Percentiles rank a stretch among this genome's conserved stretches.
These are phyloP conservation scores for Eilema caniola DNA, from an alignment of 2,888 invertebrate genomes.

Conservation along the genomic window DNA sequence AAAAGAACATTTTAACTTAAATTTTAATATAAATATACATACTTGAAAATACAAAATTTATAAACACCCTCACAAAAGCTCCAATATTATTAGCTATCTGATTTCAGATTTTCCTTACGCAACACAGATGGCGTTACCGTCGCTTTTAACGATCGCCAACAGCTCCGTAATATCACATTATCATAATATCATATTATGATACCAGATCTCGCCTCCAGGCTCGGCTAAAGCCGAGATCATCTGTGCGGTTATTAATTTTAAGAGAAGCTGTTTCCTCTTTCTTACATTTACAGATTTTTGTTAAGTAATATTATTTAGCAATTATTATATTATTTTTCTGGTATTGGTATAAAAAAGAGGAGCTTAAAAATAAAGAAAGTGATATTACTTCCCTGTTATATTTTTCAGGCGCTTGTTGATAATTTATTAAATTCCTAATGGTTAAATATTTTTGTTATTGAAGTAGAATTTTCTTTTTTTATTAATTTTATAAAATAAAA, in stretches of 20 bases:
- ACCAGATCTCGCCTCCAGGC: not conserved
- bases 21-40: too few species aligned
- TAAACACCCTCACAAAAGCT: not conserved
- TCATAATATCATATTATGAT: constrained; percentile 29
- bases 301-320: not conserved
- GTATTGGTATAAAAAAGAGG: not conserved
- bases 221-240: not conserved
- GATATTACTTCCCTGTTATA: not conserved
- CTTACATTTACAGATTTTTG: not conserved
- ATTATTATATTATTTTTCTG: too few species aligned
- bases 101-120: not conserved
- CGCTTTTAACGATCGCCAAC: constrained; percentile 29
- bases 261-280: not conserved
- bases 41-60: not conserved
- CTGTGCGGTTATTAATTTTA: constrained; percentile 6
- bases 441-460: too few species aligned
- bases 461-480: too few species aligned
- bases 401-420: not conserved
- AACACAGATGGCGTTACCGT: constrained; percentile 21
- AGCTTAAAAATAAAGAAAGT: not conserved
- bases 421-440: too few species aligned
- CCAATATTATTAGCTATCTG: not conserved
- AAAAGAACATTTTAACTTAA: too few species aligned
- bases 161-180: constrained; percentile 19
- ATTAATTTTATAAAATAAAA: too few species aligned